Conservation (phyloP, 2,113 vertebrate genomes). For the Poeciliopsis prolifica region DNA sequence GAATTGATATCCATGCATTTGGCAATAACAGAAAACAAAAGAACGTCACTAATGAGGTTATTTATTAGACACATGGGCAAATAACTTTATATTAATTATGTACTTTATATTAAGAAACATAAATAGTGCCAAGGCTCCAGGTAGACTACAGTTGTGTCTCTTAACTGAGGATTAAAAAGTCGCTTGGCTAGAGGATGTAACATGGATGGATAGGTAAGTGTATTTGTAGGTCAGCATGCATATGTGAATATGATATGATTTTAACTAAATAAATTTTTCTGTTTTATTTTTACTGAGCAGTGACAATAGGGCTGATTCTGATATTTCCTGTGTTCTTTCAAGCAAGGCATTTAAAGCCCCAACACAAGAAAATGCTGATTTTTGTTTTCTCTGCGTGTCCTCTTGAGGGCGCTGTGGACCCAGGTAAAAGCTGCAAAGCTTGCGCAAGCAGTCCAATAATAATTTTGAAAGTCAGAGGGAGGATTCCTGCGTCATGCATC, state of each 20-base stretch:
- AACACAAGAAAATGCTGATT: neutral
- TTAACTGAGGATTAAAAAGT: neutral
- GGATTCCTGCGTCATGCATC: constrained; percentile 29
- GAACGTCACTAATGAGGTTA: neutral
- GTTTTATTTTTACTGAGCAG: too few species aligned
- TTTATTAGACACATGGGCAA: neutral
- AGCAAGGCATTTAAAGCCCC: neutral
- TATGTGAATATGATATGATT: too few species aligned
- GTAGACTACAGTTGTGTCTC: neutral
- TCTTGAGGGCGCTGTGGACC: constrained; percentile 47
- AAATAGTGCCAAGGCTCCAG: neutral
- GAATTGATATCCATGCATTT: neutral
- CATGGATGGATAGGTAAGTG: too few species aligned
- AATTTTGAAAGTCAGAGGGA: constrained; percentile 46
- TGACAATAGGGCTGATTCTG: neutral
- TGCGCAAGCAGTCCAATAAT: constrained; percentile 17
- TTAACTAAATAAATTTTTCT: too few species aligned
- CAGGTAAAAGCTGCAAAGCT: neutral
- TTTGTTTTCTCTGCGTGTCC: constrained; percentile 20
- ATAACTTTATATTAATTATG: constrained; percentile 4
- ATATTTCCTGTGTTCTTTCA: neutral
- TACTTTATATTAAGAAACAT: neutral
- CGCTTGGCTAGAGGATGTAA: neutral
- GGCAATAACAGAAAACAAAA: neutral
- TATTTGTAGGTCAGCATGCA: too few species aligned